Evolutionary conservation across 2,797 vertebrate genomes (phyloP).

Genomic region (Pseudochirops cupreus): DNA sequence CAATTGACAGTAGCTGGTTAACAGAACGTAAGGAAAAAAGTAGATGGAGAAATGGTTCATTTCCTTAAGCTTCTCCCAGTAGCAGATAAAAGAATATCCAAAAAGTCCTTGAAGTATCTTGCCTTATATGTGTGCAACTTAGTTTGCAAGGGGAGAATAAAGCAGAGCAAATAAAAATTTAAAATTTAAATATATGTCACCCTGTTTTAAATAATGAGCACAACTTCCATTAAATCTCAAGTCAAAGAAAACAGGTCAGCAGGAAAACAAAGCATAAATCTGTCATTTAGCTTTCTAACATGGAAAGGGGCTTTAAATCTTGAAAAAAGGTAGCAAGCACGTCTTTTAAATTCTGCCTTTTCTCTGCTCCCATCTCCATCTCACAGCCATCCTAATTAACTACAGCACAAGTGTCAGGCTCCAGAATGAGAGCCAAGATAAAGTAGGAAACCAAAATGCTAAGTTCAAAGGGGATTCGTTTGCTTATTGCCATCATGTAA

Average conservation of each 20-base stretch:
- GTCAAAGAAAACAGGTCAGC: constrained; percentile 39
- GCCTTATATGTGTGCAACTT: constrained; percentile 9
- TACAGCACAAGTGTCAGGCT: constrained; percentile 45
- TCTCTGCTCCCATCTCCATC: constrained; percentile 51
- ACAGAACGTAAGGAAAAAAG: constrained; percentile 36
- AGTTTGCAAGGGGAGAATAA: constrained; percentile 44
- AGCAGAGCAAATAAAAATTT: constrained; percentile 51
- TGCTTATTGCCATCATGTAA: constrained; percentile 48
- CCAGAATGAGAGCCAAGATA: constrained; percentile 50
- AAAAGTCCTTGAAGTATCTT: background rate
- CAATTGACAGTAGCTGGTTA: background rate
- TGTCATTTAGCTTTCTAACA: constrained; percentile 63
- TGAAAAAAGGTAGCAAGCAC: constrained; percentile 58
- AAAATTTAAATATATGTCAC: constrained; percentile 63
- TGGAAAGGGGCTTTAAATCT: constrained; percentile 58
- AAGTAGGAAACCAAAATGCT: background rate
- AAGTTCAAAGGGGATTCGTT: constrained; percentile 51
- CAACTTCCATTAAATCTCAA: constrained; percentile 64
- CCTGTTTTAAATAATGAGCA: constrained; percentile 63
- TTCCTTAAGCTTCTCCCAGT: constrained; percentile 3
- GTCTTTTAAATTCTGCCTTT: constrained; percentile 69
- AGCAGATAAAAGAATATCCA: background rate
- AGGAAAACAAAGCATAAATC: constrained; percentile 71
- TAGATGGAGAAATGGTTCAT: constrained; percentile 24
- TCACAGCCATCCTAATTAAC: constrained; percentile 71